Percentiles rank a stretch among this genome's conserved stretches.
phyloP scores from a whole-genome alignment of 2,113 vertebrate species.

The Brachypodius melanocephalos region DNA sequence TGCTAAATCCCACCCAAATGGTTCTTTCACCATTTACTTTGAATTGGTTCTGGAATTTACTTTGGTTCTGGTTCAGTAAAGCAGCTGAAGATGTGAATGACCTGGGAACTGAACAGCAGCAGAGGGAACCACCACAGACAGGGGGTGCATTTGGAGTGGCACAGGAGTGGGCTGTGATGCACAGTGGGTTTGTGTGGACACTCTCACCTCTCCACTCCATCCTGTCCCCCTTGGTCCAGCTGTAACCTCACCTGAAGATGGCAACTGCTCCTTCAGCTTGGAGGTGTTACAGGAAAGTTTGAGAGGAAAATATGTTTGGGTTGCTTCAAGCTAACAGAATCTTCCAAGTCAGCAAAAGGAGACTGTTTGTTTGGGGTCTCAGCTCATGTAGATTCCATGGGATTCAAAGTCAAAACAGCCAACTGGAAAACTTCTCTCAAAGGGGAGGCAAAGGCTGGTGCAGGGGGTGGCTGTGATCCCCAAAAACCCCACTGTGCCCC shows the following conservation, averaged over 20 bases:
- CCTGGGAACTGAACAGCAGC: background rate
- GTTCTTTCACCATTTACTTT: background rate
- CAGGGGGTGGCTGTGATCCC: background rate
- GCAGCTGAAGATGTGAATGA: background rate
- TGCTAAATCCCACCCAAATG: background rate
- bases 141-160: accelerated
- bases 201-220: background rate
- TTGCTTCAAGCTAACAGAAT: background rate
- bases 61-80: background rate
- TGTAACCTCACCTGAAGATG: accelerated
- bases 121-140: background rate
- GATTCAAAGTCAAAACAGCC: background rate
- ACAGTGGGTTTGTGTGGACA: accelerated
- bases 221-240: accelerated
- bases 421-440: background rate
- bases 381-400: accelerated
- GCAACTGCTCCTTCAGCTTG: accelerated
- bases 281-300: background rate
- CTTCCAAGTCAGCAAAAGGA: background rate
- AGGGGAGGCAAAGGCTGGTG: background rate
- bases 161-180: background rate
- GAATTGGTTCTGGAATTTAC: too few relatives aligned
- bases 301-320: background rate
- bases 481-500: background rate
- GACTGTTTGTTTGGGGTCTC: background rate